phyloP scores from a whole-genome alignment of 2,888 invertebrate genomes.

The Drosophila quinaria region DNA sequence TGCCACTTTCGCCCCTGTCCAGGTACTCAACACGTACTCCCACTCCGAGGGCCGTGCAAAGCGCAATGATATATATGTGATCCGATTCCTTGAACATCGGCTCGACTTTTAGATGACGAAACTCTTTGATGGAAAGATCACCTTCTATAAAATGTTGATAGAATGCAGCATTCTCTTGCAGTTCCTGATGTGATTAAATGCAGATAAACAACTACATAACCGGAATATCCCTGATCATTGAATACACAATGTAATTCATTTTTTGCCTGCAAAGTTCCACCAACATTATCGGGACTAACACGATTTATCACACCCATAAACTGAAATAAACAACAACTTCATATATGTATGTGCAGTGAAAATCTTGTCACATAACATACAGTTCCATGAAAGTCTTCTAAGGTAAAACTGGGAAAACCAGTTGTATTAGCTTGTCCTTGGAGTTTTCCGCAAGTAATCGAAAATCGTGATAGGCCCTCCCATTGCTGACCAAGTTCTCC shows the following conservation, averaged over 20 bases:
- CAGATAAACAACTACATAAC: constrained; percentile 97
- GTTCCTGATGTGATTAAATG: constrained; percentile 96
- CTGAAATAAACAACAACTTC: constrained; percentile 85
- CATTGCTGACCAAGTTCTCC: constrained; percentile 94
- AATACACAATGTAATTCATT: constrained; percentile 94
- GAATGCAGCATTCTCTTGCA: constrained; percentile 97
- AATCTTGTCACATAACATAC: constrained; percentile 81
- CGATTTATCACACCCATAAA: constrained; percentile 96
- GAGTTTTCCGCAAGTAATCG: constrained; percentile 93
- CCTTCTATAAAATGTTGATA: constrained; percentile 98
- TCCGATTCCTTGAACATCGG: constrained; percentile 91
- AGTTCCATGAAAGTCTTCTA: constrained; percentile 99
- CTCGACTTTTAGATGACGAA: constrained; percentile 90
- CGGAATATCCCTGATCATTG: constrained; percentile 96
- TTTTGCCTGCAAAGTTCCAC: constrained; percentile 86
- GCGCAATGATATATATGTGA: constrained; percentile 98
- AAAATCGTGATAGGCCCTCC: constrained; percentile 93
- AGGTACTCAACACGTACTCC: constrained; percentile 98
- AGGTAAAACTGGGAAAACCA: constrained; percentile 98
- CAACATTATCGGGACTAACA: constrained; percentile 87
- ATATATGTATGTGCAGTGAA: accelerated
- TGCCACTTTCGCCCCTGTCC: constrained; percentile 95
- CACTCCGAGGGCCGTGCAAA: constrained; percentile 94
- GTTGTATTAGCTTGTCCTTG: constrained; percentile 93
- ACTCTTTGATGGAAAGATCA: constrained; percentile 95